Evolutionary conservation across 2,113 vertebrate species (phyloP), one percentile per base, ranked within the genome.

Genomic region (Elephantulus edwardii): DNA sequence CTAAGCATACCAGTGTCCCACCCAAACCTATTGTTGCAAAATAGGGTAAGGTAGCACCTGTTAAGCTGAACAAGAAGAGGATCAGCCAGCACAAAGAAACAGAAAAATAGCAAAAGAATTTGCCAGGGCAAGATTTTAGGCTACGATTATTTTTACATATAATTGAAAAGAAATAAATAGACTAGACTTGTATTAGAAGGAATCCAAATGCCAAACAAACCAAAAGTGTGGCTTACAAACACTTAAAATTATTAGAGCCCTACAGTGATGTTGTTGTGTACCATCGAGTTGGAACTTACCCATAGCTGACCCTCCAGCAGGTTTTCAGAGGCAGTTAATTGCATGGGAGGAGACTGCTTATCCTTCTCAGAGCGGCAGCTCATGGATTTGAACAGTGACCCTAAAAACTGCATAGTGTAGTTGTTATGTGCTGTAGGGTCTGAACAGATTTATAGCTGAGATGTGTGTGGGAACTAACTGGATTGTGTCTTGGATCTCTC

Each of bases 211-310:
- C 46, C 83, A 84, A 64, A 93, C 64, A 83, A 83, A 66, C 44
- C 42, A 72, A 94, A 90, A 88, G 50, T 20, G 68, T 79, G 42
- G 26, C 70, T 66, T 84, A 62, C 48, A 93, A 94, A 90, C 74
- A 56, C 56, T 72, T 68, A 24, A 68, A 44, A 94, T 50, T 74
- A 76, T 56, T 88, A 90, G 33, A 66, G n/a, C 26, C 58, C 24
- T 30, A 30, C 66, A 62, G n/a, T 62, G 40, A 16, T 77, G 30
- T 64, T 64, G 22, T n/a, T n/a, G n/a, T n/a, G n/a, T n/a, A n/a
- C n/a, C n/a, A n/a, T n/a, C n/a, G n/a, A n/a, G n/a, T n/a, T n/a
- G n/a, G n/a, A n/a, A n/a, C n/a, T n/a, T n/a, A n/a, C n/a, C n/a
- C n/a, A n/a, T n/a, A n/a, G n/a, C n/a, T n/a, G n/a, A n/a, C n/a